Conservation (phyloP, 2,888 invertebrate species). For the Laothoe populi region DNA sequence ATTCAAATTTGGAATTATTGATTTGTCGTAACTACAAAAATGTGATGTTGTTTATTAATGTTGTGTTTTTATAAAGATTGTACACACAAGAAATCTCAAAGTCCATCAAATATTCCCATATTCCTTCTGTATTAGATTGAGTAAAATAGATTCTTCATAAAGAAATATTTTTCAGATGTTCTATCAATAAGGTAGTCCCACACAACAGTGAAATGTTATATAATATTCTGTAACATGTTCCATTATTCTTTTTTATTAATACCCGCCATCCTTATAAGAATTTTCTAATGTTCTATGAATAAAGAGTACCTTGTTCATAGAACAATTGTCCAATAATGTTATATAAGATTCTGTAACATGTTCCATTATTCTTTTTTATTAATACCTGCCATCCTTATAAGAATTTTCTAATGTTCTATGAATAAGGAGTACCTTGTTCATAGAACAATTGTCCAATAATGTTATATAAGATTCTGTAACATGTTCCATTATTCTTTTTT, state of each 20-base stretch:
- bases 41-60: slow-evolving; percentile 32
- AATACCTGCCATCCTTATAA: no score
- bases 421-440: neutral
- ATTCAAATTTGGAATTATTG: slow-evolving; percentile 25
- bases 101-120: no score
- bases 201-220: neutral
- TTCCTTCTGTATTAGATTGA: no score
- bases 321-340: neutral
- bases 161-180: neutral
- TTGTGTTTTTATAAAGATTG: slow-evolving; percentile 43
- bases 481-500: neutral
- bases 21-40: neutral
- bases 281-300: neutral
- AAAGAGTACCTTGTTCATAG: neutral
- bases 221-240: neutral
- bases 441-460: neutral
- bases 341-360: neutral
- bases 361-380: neutral
- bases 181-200: neutral
- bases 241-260: neutral
- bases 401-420: neutral
- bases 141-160: slow-evolving; percentile 1
- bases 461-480: neutral
- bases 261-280: no score
- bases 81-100: slow-evolving; percentile 26